Conservation (phyloP, 2,113 vertebrate species). For the Crotalus viridis region DNA sequence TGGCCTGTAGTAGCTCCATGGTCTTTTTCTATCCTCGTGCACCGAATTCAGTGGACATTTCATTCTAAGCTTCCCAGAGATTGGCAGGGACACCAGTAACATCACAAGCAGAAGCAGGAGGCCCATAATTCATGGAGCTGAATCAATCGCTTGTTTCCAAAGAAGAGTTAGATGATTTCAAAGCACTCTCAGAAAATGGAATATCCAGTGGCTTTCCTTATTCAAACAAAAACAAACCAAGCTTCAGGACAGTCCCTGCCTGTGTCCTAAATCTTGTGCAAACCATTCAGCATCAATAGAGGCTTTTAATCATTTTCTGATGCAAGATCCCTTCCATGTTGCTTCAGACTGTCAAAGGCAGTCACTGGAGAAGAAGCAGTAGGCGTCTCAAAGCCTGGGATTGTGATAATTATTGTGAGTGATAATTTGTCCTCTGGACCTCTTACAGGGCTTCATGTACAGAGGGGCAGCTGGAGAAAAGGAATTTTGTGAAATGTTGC, state of each 20-base stretch:
- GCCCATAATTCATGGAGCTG: background rate
- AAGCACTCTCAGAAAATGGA: background rate
- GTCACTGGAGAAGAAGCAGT: background rate
- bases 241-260: background rate
- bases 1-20: too few relatives aligned
- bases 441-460: background rate
- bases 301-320: background rate
- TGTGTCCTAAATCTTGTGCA: background rate
- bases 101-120: background rate
- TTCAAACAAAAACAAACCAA: background rate
- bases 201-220: background rate
- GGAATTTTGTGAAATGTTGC: background rate
- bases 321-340: background rate
- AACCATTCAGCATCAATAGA: background rate
- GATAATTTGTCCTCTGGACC: background rate
- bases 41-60: background rate
- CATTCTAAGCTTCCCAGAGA: background rate
- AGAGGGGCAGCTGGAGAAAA: too few relatives aligned
- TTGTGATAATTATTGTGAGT: background rate
- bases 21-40: too few relatives aligned
- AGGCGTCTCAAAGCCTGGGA: background rate
- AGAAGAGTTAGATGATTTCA: background rate
- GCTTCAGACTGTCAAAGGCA: background rate
- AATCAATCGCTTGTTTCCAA: background rate
- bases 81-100: background rate